Evolutionary conservation across 2,888 invertebrate species (phyloP).

Genomic region (Protula sp.): DNA sequence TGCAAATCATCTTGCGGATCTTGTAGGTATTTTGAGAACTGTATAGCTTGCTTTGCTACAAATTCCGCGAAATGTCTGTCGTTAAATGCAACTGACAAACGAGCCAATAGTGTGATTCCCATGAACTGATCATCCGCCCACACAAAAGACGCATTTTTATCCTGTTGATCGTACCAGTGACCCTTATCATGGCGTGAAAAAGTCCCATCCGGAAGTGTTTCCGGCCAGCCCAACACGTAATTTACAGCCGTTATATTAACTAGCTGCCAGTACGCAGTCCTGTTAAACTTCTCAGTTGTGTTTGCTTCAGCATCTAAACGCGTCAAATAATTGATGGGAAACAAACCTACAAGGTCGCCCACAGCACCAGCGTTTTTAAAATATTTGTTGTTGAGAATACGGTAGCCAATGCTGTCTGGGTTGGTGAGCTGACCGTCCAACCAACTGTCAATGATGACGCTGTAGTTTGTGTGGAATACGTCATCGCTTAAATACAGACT

Average conservation of each 20-base stretch:
- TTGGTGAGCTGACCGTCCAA: not conserved
- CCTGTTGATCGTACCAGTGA: not conserved
- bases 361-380: not conserved
- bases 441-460: not conserved
- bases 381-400: not conserved
- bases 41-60: not conserved
- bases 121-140: constrained; percentile 12
- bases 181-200: not conserved
- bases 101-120: constrained; percentile 5
- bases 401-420: not conserved
- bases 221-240: constrained; percentile 1
- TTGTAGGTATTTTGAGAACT: not conserved
- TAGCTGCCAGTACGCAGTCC: not conserved
- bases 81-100: not conserved
- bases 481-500: not conserved
- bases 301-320: not conserved
- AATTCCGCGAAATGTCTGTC: not conserved
- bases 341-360: constrained; percentile 4
- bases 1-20: constrained; percentile 1
- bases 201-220: constrained; percentile 5
- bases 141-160: constrained; percentile 3
- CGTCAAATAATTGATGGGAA: constrained; percentile 7
- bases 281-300: not conserved
- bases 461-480: not conserved
- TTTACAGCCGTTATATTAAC: not conserved